phyloP scores from a whole-genome alignment of 2,888 invertebrate genomes.

The Melolontha melolontha region DNA sequence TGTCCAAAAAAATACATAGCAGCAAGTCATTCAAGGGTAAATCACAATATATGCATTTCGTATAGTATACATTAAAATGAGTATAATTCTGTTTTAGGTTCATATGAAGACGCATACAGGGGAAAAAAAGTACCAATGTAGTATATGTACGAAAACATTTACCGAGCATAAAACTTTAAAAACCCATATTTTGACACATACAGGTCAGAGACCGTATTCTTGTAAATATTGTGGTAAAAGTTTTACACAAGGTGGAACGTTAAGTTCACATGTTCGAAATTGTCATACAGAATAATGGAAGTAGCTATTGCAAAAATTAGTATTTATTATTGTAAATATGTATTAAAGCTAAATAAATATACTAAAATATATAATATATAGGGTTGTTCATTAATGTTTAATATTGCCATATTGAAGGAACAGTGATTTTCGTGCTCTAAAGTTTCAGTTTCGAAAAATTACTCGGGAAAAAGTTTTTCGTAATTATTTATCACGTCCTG shows the following conservation, averaged over 20 bases:
- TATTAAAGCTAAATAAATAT: no score
- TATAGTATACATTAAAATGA: not conserved
- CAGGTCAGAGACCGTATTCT: constrained; percentile 57
- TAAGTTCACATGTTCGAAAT: constrained; percentile 51
- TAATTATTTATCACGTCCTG: no score
- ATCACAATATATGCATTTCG: not conserved
- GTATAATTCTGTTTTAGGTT: constrained; percentile 52
- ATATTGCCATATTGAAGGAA: no score
- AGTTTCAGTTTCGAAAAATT: no score
- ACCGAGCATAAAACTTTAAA: constrained; percentile 58
- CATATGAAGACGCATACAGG: constrained; percentile 60
- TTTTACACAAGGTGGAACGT: constrained; percentile 56
- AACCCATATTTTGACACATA: constrained; percentile 58
- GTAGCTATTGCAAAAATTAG: no score
- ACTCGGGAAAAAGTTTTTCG: no score
- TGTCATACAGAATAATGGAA: constrained; percentile 28
- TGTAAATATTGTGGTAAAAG: constrained; percentile 58
- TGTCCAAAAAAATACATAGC: constrained; percentile 63
- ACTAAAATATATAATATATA: no score
- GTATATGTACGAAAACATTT: constrained; percentile 60
- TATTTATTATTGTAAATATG: no score
- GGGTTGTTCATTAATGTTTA: no score
- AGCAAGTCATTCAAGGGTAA: constrained; percentile 62
- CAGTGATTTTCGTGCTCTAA: no score
- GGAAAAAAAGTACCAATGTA: constrained; percentile 58